Evolutionary conservation across 2,113 vertebrate species (phyloP).

Genomic region (Neolamprologus kungweensis): DNA sequence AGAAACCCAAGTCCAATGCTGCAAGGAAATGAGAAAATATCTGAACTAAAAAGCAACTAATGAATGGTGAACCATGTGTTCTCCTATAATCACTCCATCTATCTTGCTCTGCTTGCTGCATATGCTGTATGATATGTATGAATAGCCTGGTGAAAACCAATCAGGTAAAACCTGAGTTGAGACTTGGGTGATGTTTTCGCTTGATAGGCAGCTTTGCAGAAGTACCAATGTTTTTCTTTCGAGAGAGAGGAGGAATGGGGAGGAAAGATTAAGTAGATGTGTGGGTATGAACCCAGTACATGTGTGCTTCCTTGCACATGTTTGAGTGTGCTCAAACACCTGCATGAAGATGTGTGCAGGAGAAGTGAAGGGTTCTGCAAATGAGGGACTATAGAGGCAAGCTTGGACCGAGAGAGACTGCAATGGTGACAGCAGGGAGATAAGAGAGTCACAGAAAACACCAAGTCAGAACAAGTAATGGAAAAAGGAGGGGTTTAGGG

Average conservation of each 20-base stretch:
- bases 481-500: constrained; percentile 33
- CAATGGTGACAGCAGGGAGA: constrained; percentile 28
- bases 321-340: neutral
- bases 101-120: constrained; percentile 33
- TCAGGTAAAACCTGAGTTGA: constrained; percentile 2
- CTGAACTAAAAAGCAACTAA: constrained; percentile 52
- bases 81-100: constrained; percentile 55
- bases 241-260: neutral
- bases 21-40: constrained; percentile 55
- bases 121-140: neutral
- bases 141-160: constrained; percentile 12
- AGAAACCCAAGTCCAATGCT: constrained; percentile 15
- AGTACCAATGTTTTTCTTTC: neutral
- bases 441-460: constrained; percentile 37
- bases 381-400: constrained; percentile 14
- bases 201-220: neutral
- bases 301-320: neutral
- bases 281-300: neutral
- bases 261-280: neutral
- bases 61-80: constrained; percentile 49
- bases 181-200: neutral
- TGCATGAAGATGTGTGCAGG: neutral
- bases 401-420: neutral
- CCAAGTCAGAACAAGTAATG: constrained; percentile 32
- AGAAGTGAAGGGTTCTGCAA: constrained; percentile 15